Base-by-base conservation (phyloP, 1,140 invertebrate species). In the Drosophila melanica region DNA sequence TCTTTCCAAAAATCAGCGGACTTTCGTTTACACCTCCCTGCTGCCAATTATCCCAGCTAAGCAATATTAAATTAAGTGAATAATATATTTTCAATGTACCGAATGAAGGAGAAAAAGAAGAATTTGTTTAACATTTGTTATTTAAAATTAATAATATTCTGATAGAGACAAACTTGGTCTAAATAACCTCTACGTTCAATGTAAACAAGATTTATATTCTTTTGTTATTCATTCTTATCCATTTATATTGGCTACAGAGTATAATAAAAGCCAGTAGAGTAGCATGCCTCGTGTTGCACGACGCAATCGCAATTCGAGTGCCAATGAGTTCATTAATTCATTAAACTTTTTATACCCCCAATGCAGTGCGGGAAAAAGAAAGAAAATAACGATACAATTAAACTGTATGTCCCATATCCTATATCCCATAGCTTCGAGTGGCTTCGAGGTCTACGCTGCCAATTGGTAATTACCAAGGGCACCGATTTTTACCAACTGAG, bases 301-400 rank as follows among this genome's bases (percentile, higher is more conserved):
- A n/a, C 37, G 45, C 54, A 51, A 42, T 30, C 39, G 44, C 55
- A 50, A 54, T 45, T 53, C 47, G 54, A 67, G 55, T 62, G 71
- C 64, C 37, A 59, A 72, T 39, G 68, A 54, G 73, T 50, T 74
- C 59, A 74, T 74, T 77, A 77, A 74, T 77, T 77, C 67, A 74
- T 77, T 77, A 53, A 64, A 63, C 18, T 74, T 77, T 55, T 68
- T 74, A 64, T 47, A 62, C 11, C 41, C 58, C 27, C 59, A 73
- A 51, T 58, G 55, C 16, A 41, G 35, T 42, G 33, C 45, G 51
- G 20, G 37, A 44, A 23, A 23, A 8, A 27, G 57, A 42, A 44
- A n/a, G 35, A 53, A 60, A 33, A 16, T n/a, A 42, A 20, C 2
- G 27, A 41, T 51, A 57, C 67, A 72, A 66, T 60, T 64, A 48